Conservation (phyloP, 1,140 invertebrate genomes). For the Drosophila parabipectinata region DNA sequence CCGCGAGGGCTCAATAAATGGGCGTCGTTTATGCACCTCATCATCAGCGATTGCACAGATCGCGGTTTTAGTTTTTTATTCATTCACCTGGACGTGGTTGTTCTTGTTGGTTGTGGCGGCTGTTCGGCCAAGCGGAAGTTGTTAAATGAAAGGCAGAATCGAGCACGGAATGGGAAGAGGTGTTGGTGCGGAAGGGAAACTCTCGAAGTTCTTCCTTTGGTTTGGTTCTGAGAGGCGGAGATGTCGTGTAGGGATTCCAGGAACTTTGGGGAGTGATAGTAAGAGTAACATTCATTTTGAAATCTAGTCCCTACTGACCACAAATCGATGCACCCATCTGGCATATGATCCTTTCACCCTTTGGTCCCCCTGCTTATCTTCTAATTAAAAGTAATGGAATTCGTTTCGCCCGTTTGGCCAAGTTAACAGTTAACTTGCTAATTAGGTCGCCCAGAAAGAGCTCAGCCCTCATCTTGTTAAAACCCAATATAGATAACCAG, state of each 20-base stretch:
- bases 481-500: constrained; percentile 18
- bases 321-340: too few species aligned
- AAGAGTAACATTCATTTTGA: constrained; percentile 7
- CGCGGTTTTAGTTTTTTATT: constrained; percentile 47
- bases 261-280: constrained; percentile 7
- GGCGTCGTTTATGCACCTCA: constrained; percentile 82
- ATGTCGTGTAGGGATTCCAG: constrained; percentile 35
- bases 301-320: too few species aligned
- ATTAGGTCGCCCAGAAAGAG: constrained; percentile 33
- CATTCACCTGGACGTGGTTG: constrained; percentile 18
- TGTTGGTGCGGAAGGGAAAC: constrained; percentile 35
- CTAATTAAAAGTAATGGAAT: constrained; percentile 58
- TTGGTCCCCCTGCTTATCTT: background rate
- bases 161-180: constrained; percentile 31
- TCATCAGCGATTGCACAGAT: constrained; percentile 78
- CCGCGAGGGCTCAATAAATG: constrained; percentile 80
- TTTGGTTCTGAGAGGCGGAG: background rate
- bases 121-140: constrained; percentile 69
- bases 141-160: constrained; percentile 59
- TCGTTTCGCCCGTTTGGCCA: constrained; percentile 24
- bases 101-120: background rate
- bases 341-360: background rate
- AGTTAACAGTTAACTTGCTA: constrained; percentile 45
- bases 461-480: background rate
- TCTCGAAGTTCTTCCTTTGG: constrained; percentile 13